Evolutionary conservation across 1,140 invertebrate genomes (phyloP).

Genomic region (Nephotettix cincticeps): DNA sequence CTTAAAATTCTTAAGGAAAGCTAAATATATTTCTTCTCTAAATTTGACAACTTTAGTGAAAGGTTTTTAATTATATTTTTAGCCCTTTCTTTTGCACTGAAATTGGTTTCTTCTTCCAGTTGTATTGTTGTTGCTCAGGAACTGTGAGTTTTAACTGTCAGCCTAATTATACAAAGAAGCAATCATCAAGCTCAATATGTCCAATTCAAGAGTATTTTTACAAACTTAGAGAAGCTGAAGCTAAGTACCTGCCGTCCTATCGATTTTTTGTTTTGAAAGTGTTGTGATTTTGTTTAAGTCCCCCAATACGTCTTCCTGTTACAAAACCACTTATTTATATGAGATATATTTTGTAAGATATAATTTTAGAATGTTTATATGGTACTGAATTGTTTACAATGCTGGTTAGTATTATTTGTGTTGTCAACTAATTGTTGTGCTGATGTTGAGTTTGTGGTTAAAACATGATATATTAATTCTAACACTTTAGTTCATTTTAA

Average conservation of each 20-base stretch:
- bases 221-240: neutral
- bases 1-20: no score
- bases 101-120: neutral
- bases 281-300: neutral
- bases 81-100: no score
- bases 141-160: neutral
- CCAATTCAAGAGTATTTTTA: neutral
- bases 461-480: no score
- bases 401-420: constrained; percentile 6
- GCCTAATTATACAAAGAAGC: neutral
- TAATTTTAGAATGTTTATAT: neutral
- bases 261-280: neutral
- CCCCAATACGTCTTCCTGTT: neutral
- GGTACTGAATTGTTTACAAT: neutral
- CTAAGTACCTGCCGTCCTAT: neutral
- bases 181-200: neutral
- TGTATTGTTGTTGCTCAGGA: neutral
- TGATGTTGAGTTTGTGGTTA: no score
- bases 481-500: no score
- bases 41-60: no score
- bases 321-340: neutral
- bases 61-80: no score
- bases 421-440: neutral
- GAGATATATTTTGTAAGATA: neutral
- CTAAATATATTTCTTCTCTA: no score